A percentile compares a stretch with the other conserved stretches of the same genome.
phyloP scores from a whole-genome alignment of 2,113 vertebrate species.

The Noturus placidus region DNA sequence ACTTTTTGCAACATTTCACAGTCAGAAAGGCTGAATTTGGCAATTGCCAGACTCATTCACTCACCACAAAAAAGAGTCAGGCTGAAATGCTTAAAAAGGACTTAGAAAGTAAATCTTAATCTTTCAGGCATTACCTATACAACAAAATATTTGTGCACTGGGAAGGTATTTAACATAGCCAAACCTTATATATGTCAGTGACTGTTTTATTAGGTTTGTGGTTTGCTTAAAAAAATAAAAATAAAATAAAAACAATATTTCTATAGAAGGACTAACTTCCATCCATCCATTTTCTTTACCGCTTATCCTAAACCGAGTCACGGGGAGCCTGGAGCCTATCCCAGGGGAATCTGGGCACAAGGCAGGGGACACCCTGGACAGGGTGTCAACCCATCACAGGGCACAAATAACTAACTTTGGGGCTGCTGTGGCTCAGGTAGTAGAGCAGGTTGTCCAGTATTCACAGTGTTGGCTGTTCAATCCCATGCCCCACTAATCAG shows the following conservation, averaged over 20 bases:
- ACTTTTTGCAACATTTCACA: background rate
- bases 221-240: background rate
- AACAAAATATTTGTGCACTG: background rate
- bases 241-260: too few relatives aligned
- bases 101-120: background rate
- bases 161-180: background rate
- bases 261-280: background rate
- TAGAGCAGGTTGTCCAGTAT: too few relatives aligned
- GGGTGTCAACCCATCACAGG: too few relatives aligned
- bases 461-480: too few relatives aligned
- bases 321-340: too few relatives aligned
- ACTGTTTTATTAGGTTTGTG: background rate
- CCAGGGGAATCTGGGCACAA: too few relatives aligned
- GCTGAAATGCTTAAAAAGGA: background rate
- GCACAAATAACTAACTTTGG: too few relatives aligned
- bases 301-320: too few relatives aligned
- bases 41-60: background rate
- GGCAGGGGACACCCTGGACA: too few relatives aligned
- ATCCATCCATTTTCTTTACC: too few relatives aligned
- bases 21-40: background rate
- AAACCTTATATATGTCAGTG: background rate
- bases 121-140: background rate
- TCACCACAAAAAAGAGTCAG: background rate
- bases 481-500: too few relatives aligned
- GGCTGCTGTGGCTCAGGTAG: too few relatives aligned